Evolutionary conservation across 2,113 vertebrate species (phyloP), one percentile per base, ranked within the genome.

Genomic region (Corythaixoides concolor): DNA sequence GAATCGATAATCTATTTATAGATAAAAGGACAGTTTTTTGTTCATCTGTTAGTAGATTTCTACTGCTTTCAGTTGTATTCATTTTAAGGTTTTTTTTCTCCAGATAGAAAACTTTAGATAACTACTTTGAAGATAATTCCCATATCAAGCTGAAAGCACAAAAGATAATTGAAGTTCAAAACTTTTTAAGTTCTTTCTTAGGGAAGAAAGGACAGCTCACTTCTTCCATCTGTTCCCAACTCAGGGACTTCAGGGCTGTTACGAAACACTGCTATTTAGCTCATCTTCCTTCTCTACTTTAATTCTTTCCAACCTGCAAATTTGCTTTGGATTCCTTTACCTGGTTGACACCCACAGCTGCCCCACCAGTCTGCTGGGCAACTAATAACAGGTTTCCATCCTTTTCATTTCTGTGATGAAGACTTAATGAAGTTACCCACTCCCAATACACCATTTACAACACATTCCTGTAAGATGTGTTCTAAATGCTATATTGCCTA

Each of bases 41-140:
- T 55, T 79, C 66, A 92, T 39, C 80, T 58, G 47, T 74, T 53
- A 77, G 53, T 56, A 84, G 43, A 70, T 78, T 89, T 75, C 90
- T 47, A 53, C 58, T 76, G 43, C 55, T 93, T 89, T 90, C 73
- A 33, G 62, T 63, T 56, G 50, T 82, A 89, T 74, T 87, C 45
- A 47, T 96, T 95, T 92, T 56, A 90, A 88, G 53, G 43, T 59
- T 27, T 0, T 0, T 62, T 85, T 72, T 67, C 70, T 67, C 70
- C 23, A 58, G 73, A 82, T 27, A 77, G 62, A 75, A 95, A 95
- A 94, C 41, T 79, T 79, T 4, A 50, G 80, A 82, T 76, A 95
- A 60, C 26, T 58, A 13, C 80, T 93, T 96, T 94, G 96, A 96
- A 93, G 96, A 93, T 82, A 95, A 91, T 87, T 91, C 84, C 47